Evolutionary conservation across 2,888 invertebrate species (phyloP), one percentile per base, ranked within the genome.

Genomic region (Tethea ocularis): DNA sequence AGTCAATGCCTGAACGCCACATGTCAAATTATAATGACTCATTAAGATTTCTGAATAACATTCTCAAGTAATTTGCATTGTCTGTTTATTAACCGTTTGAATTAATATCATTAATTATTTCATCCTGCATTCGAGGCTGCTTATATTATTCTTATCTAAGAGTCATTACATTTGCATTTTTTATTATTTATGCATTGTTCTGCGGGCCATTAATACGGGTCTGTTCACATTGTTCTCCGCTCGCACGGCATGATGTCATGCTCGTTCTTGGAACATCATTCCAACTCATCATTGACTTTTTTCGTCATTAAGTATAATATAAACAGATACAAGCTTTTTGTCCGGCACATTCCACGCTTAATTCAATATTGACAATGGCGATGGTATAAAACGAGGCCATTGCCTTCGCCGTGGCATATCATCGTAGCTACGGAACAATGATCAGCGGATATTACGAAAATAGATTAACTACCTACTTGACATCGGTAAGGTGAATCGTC

Each of bases 211-310:
- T 84, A 81, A 76, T 80, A 77, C 75, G 75, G 67, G 75, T 74
- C 76, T 81, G 77, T 82, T 79, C 75, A 77, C 83, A 83, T 84
- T 83, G 82, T 83, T 80, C 70, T 80, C 71, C 66, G 67, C 74
- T 80, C 75, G 69, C 78, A 78, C 73, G 74, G 60, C 67, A 76
- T 86, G 84, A 86, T 84, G 82, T 84, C 85, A 88, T 81, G 72
- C 66, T 71, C 69, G 67, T 80, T 83, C 81, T 79, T 67, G 59
- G 75, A 83, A 81, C 70, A 73, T 73, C 62, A 63, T 56, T 64
- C 69, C 61, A 66, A 74, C 68, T 75, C 71, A 70, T 69, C 73
- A 76, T 74, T 75, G 76, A 73, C 73, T 75, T 71, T 78, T 77
- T 76, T 71, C 63, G 62, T 72, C 65, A 73, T 72, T 72, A 46